Evolutionary conservation across 2,113 vertebrate species (phyloP), one percentile per base, ranked within the genome.

Genomic region (Podarcis cretensis): DNA sequence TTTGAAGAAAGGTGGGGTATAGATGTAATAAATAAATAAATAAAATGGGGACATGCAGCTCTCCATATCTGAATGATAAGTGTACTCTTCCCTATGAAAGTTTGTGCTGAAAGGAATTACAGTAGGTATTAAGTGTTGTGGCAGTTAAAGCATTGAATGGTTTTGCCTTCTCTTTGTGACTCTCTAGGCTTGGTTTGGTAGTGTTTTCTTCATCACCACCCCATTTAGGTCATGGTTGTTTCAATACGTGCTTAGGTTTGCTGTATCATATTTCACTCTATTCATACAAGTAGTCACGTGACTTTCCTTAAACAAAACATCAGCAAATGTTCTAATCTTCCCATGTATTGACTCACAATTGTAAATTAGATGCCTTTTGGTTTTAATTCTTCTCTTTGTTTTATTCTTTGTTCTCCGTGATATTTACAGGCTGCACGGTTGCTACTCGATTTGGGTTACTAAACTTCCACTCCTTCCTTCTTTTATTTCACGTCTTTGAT

Each of bases 381-480:
- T 86, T 20, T 40, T 81, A 3, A 76, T 37, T 76, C 32, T 76
- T 76, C 35, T 80, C 71, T 84, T 14, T 75, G 27, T 14, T 35
- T 80, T 3, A 71, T 71, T 71, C 25, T 71, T 71, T n/a, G 48
- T 92, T 87, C 57, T 77, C 73, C 13, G 68, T 1, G 35, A 91
- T 81, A 83, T 91, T 10, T 89, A 89, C 84, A 93, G 91, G 89
- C 35, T 74, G 30, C n/a, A 14, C 78, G 2, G 0, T 89, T 81
- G 23, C 35, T 87, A 82, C 77, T 71, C 81, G 81, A 27, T 27
- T 54, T 85, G 87, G 87, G 71, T 57, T 78, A 43, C 83, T 89
- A 65, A 0, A 1, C 35, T 82, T 13, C 74, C 75, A 63, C 30
- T 84, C 25, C 91, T 93, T 43, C 18, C 21, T 71, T 21, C 74